Evolutionary conservation across 1,140 invertebrate genomes (phyloP).

Genomic region (Ridgeia piscesae): DNA sequence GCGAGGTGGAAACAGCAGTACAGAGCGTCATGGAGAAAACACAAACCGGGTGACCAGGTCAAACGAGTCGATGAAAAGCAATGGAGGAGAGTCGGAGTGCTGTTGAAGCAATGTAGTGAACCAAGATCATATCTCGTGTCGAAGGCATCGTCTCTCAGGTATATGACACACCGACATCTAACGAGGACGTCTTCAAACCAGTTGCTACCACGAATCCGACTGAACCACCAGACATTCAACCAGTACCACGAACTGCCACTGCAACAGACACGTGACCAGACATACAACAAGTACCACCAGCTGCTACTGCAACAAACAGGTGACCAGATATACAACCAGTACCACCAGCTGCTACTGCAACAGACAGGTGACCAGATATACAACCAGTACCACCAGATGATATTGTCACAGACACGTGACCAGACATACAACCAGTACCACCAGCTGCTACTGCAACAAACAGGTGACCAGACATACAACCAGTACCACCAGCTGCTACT

Average conservation of each 20-base stretch:
- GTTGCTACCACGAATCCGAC: background rate
- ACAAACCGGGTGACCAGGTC: background rate
- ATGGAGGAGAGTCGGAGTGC: background rate
- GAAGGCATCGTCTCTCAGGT: background rate
- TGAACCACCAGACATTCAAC: background rate
- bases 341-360: too few species aligned
- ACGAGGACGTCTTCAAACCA: background rate
- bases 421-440: too few species aligned
- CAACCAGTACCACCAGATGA: too few species aligned
- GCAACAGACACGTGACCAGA: background rate
- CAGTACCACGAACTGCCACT: background rate
- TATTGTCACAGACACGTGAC: too few species aligned
- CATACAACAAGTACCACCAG: too few species aligned
- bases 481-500: background rate
- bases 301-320: too few species aligned
- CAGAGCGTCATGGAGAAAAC: background rate
- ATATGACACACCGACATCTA: background rate
- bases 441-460: too few species aligned
- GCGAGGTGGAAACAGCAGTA: slow-evolving; percentile 49
- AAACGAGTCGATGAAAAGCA: background rate
- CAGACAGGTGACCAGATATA: too few species aligned
- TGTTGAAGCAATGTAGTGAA: background rate
- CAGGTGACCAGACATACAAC: too few species aligned
- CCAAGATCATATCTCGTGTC: background rate
- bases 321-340: too few species aligned